These are phyloP conservation scores for Drosophila engyochracea DNA, from an alignment of 2,888 invertebrate species.

Conservation along the genomic window DNA sequence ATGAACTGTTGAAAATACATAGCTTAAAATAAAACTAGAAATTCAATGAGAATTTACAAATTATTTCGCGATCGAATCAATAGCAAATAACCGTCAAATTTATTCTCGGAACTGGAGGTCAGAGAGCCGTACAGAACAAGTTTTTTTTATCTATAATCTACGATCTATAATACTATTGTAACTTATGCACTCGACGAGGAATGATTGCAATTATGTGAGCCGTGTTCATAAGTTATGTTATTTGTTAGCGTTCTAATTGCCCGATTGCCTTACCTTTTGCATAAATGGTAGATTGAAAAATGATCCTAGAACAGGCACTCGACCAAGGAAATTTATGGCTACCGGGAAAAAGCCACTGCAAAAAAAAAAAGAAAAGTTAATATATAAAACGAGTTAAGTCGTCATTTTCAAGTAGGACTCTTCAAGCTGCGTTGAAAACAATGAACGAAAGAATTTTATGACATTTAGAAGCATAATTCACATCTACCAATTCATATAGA, in stretches of 20 bases:
- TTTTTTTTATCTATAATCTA: not conserved
- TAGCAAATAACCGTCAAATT: not conserved
- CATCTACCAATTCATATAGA: not conserved
- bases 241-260: constrained; percentile 11
- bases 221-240: not conserved
- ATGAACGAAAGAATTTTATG: not conserved
- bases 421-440: not conserved
- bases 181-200: not conserved
- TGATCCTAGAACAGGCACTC: constrained; percentile 96
- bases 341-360: constrained; percentile 98
- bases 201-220: constrained; percentile 26
- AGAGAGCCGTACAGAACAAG: not conserved
- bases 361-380: constrained; percentile 21
- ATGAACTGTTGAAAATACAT: constrained; percentile 63
- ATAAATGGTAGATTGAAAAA: constrained; percentile 96
- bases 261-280: constrained; percentile 88
- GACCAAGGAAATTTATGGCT: constrained; percentile 96
- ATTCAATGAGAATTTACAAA: not conserved
- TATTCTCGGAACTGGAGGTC: not conserved
- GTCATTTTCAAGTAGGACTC: not conserved
- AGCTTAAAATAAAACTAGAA: constrained; percentile 65
- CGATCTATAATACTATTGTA: constrained; percentile 4
- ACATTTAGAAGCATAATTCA: not conserved
- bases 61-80: not conserved
- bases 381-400: not conserved